phyloP scores from a whole-genome alignment of 2,888 invertebrate genomes.

The Sycophila texana region DNA sequence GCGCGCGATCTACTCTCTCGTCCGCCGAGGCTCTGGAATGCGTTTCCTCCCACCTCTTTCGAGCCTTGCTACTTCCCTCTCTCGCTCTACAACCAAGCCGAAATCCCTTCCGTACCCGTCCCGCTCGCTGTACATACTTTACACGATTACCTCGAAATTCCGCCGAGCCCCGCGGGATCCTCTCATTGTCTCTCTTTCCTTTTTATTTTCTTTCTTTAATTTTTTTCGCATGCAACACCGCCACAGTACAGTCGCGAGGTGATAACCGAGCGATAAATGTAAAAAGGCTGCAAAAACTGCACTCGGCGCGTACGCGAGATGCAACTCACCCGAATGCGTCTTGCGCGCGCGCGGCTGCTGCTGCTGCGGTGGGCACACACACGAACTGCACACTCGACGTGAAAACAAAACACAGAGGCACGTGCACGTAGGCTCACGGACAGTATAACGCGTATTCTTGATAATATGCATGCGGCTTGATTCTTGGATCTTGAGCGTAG shows the following conservation, averaged over 20 bases:
- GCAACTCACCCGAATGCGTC: slow-evolving; percentile 37
- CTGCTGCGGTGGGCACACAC: neutral
- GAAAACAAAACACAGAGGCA: neutral
- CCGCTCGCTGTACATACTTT: slow-evolving; percentile 19
- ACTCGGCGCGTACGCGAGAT: neutral
- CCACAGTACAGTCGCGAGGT: neutral
- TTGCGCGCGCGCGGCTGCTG: slow-evolving; percentile 34
- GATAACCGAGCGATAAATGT: neutral
- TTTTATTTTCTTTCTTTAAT: too few species aligned
- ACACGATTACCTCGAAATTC: slow-evolving; percentile 49
- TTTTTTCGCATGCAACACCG: neutral
- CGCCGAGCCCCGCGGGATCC: slow-evolving; percentile 19
- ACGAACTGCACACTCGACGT: neutral
- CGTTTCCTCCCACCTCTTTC: slow-evolving; percentile 55
- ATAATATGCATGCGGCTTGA: neutral
- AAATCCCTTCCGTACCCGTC: slow-evolving; percentile 43
- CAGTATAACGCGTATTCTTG: too few species aligned
- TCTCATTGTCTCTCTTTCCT: neutral
- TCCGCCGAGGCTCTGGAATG: slow-evolving; percentile 53
- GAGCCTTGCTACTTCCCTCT: slow-evolving; percentile 1
- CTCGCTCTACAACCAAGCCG: neutral
- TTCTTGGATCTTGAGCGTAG: neutral
- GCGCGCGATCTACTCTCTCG: slow-evolving; percentile 47
- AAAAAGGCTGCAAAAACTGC: neutral
- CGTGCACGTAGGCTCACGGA: neutral